Conservation (phyloP, 2,888 invertebrate species). For the Adelognathus sp. region DNA sequence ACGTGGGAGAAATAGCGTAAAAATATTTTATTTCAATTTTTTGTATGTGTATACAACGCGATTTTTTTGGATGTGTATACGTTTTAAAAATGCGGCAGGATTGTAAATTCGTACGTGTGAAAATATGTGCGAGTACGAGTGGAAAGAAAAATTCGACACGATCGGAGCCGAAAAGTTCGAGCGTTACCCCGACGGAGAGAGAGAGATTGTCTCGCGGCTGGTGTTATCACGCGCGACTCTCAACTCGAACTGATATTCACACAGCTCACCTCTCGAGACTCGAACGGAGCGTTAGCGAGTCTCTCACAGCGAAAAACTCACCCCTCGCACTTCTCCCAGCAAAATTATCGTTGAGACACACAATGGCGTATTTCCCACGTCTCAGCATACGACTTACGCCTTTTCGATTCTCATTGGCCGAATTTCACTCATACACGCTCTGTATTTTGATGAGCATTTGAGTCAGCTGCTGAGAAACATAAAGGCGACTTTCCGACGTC, state of each 20-base stretch:
- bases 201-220: constrained; percentile 40
- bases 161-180: constrained; percentile 30
- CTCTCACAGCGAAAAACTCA: neutral
- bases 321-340: no score
- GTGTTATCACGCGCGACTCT: constrained; percentile 47
- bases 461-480: no score
- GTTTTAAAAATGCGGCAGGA: constrained; percentile 41
- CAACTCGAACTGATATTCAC: constrained; percentile 51
- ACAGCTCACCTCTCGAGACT: no score
- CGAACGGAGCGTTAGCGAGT: neutral
- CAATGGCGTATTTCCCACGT: no score
- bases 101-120: constrained; percentile 23
- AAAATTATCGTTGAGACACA: no score
- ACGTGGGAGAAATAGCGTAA: neutral
- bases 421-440: no score
- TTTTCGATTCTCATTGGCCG: no score
- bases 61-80: neutral
- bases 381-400: no score
- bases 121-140: neutral
- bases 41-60: neutral
- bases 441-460: no score
- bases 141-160: neutral
- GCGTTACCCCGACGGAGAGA: constrained; percentile 19
- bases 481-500: no score
- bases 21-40: neutral